Conservation (phyloP, 2,113 vertebrate genomes). For the Chauna torquata region DNA sequence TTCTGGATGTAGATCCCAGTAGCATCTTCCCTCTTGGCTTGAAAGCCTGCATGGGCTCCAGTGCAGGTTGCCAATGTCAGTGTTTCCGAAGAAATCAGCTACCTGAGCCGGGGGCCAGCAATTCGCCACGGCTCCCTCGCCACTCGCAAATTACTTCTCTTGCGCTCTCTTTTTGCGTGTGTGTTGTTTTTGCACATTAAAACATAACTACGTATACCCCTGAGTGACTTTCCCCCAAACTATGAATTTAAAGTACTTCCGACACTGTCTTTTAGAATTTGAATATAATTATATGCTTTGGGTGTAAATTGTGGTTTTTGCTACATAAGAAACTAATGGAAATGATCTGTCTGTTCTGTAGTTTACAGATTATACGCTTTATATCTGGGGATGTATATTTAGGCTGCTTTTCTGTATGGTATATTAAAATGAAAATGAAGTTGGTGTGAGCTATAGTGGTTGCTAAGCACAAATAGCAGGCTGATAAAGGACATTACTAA, state of each 20-base stretch:
- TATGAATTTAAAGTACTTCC: conserved; percentile 76
- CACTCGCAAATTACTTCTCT: neutral
- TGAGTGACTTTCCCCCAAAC: conserved; percentile 64
- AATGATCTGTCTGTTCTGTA: conserved; percentile 74
- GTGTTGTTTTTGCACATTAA: conserved; percentile 42
- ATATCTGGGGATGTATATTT: conserved; percentile 68
- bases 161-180: neutral
- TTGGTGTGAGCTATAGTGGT: conserved; percentile 49
- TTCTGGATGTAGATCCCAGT: neutral
- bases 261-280: conserved; percentile 73
- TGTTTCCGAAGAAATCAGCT: neutral
- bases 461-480: conserved; percentile 46
- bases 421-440: conserved; percentile 74
- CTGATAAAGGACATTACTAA: conserved; percentile 53
- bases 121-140: neutral
- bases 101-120: neutral
- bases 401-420: conserved; percentile 65
- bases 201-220: conserved; percentile 26
- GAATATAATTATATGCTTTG: conserved; percentile 78
- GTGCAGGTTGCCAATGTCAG: neutral
- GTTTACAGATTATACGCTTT: conserved; percentile 76
- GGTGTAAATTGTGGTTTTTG: conserved; percentile 73
- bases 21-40: neutral
- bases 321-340: conserved; percentile 75
- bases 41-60: neutral